Evolutionary conservation across 2,888 invertebrate species (phyloP), one percentile per base, ranked within the genome.

Genomic region (Tipula unca): DNA sequence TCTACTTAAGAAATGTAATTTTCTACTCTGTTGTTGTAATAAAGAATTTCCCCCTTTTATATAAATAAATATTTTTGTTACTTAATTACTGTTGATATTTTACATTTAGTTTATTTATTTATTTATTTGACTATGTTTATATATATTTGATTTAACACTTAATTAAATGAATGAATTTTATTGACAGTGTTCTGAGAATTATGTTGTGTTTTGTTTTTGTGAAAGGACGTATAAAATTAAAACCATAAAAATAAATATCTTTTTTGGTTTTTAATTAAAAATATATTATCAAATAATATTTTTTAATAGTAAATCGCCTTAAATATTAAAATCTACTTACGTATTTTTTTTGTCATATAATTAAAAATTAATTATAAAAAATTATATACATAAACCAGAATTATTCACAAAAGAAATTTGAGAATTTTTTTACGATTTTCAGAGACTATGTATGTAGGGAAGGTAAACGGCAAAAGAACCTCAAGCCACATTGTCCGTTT

Each of bases 1-100:
- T 48, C 48, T 48, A 69, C 69, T 69, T 69, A 69, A 69, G 69
- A 69, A 69, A 69, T 69, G 69, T 69, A 69, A 69, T 69, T 48
- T 69, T 69, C 25, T 69, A 25, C 69, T 10, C 48, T 48, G 48
- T 48, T 20, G 69, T 69, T 69, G 69, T 69, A 69, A 69, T 69
- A 69, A 69, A 69, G 25, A 69, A 69, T 69, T 69, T 48, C 69
- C 69, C 69, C 69, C 69, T 69, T 54, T 69, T 48, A 48, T 32
- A 32, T 32, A n/a, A n/a, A n/a, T n/a, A n/a, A n/a, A n/a, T 32
- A 6, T 32, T 48, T 48, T 17, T 48, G 17, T 48, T 48, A 17
- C 48, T 48, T 48, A 69, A 69, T 69, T 69, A 69, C 25, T 69
- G 69, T 69, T 69, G 69, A 69, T 69, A 69, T 69, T 69, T 69